Base-by-base conservation (phyloP, 2,113 vertebrate genomes). In the Silurus glanis region DNA sequence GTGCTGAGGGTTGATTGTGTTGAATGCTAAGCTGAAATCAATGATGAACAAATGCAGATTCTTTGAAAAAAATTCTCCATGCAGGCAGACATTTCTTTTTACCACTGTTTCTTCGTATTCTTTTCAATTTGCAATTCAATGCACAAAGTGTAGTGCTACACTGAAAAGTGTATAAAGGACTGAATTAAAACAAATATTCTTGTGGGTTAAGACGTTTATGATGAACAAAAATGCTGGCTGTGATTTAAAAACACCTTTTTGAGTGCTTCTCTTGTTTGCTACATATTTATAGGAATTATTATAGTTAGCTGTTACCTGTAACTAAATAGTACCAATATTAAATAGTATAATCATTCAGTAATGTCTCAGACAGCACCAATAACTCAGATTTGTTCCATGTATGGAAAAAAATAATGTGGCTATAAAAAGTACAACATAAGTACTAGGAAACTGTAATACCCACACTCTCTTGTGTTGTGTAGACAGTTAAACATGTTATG, bases 361-460 rank as follows among this genome's bases (percentile, higher is more conserved):
- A 37, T 37, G 37, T 37, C 37, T 37, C 37, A 37, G 37, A 37
- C 37, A 37, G 37, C 37, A 37, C 71, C 19, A 23, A 66, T 59
- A 69, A 28, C 19, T 10, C n/a, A 13, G 28, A 55, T 59, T 82
- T 9, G 55, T 82, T 66, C 79, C 13, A 55, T 75, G 85, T 75
- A 75, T 74, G 19, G 69, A 9, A 82, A 59, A 51, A 82, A 82
- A 86, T 74, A 81, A 61, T 51, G 37, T 61, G 45, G 37, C 66
- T 81, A 61, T 25, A 55, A 14, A 71, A 74, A 51, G 47, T 7
- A 74, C 82, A 58, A 69, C 37, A 21, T 17, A 85, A 53, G 56
- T 86, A 86, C 85, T 53, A 74, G 56, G 85, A 86, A 86, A 9
- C 23, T 71, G 28, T 19, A 37, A 59, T 61, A 74, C 85, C 85